Conservation (phyloP, 2,797 vertebrate genomes). For the Lepilemur ruficaudatus region DNA sequence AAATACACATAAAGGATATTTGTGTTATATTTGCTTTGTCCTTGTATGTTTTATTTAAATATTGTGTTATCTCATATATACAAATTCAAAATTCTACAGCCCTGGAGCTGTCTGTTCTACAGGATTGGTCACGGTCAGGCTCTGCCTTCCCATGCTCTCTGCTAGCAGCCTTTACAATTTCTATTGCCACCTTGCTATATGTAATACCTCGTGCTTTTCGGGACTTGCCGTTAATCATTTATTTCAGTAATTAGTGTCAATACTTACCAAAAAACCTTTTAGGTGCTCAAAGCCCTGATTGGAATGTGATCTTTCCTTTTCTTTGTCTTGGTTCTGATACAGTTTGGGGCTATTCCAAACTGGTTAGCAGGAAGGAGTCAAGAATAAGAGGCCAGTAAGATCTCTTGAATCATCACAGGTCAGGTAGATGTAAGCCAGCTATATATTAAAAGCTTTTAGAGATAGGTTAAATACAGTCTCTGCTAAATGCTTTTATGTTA, state of each 20-base stretch:
- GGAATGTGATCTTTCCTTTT: conserved; percentile 7
- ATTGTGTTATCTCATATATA: background rate
- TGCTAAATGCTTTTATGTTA: conserved; percentile 49
- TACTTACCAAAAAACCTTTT: conserved; percentile 34
- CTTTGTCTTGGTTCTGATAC: conserved; percentile 40
- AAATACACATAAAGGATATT: background rate
- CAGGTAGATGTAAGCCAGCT: conserved; percentile 17
- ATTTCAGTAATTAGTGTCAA: conserved; percentile 1
- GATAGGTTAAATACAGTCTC: conserved; percentile 61
- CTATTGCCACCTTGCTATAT: background rate
- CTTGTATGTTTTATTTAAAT: background rate
- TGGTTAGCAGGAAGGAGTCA: conserved; percentile 39
- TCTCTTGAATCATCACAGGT: background rate
- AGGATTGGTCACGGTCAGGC: too few relatives aligned
- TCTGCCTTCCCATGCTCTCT: background rate
- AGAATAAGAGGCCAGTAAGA: conserved; percentile 7
- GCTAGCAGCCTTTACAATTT: background rate
- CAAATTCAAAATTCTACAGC: background rate
- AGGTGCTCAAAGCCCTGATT: background rate
- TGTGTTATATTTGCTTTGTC: background rate
- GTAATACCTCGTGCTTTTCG: background rate
- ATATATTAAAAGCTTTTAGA: conserved; percentile 53
- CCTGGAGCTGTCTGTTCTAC: background rate
- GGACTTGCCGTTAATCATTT: conserved; percentile 4
- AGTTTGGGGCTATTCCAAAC: conserved; percentile 18